Evolutionary conservation across 2,888 invertebrate species (phyloP).

Genomic region (Mactromeris polynyma): DNA sequence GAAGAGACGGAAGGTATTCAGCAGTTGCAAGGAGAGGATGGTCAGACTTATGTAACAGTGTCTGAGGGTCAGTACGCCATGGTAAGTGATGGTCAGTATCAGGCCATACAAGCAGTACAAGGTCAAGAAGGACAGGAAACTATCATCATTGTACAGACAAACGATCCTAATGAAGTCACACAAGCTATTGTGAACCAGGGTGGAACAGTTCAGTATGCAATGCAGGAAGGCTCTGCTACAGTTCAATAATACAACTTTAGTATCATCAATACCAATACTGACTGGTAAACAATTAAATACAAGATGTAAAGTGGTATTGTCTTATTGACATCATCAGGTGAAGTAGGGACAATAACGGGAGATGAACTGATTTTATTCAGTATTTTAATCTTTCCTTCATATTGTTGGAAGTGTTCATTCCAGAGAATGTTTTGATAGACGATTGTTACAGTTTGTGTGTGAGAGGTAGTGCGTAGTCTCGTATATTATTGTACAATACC

Average conservation of each 20-base stretch:
- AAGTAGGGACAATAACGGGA: background rate
- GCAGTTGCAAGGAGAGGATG: conserved; percentile 70
- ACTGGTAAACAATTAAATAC: background rate
- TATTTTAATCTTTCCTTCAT: background rate
- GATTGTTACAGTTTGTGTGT: background rate
- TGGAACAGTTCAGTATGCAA: conserved; percentile 80
- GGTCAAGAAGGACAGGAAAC: conserved; percentile 83
- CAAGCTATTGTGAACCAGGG: conserved; percentile 84
- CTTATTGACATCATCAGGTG: background rate
- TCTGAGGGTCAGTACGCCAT: conserved; percentile 74
- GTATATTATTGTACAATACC: background rate
- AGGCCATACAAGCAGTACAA: conserved; percentile 82
- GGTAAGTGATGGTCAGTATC: conserved; percentile 81
- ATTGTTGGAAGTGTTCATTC: background rate
- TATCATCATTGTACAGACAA: conserved; percentile 84
- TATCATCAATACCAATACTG: background rate
- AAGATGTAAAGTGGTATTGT: background rate
- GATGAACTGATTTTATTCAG: background rate
- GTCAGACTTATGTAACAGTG: conserved; percentile 71
- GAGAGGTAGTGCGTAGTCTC: background rate
- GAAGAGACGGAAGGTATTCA: conserved; percentile 70
- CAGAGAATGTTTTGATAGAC: background rate
- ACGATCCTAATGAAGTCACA: conserved; percentile 82
- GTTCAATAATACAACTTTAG: conserved; percentile 25
- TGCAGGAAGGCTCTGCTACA: conserved; percentile 69